Evolutionary conservation across 2,797 vertebrate genomes (phyloP).

Genomic region (Sciurus carolinensis): DNA sequence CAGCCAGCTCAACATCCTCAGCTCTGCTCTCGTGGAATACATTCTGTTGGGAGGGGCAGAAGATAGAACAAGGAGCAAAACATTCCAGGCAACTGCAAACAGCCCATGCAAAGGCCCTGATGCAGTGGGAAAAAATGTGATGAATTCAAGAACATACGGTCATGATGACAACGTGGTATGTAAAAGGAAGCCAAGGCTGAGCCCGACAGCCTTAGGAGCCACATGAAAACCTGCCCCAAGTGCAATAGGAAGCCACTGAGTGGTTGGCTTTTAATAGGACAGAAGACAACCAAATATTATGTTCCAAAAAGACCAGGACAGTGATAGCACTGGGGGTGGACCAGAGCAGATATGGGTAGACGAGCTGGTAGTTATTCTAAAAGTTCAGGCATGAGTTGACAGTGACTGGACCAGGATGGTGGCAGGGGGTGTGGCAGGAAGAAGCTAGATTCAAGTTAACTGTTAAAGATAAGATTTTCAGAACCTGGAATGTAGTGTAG

Average conservation of each 20-base stretch:
- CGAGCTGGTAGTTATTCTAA: accelerated
- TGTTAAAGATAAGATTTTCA: not conserved
- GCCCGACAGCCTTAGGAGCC: not conserved
- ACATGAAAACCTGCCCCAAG: not conserved
- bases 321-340: not conserved
- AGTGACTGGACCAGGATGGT: not conserved
- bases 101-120: not conserved
- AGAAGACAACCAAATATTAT: not conserved
- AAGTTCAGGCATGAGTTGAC: not conserved
- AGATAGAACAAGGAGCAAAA: not conserved
- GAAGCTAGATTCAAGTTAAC: not conserved
- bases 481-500: not conserved
- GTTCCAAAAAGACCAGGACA: not conserved
- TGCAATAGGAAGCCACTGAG: not conserved
- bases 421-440: not conserved
- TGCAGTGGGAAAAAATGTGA: not conserved
- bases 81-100: not conserved
- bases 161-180: not conserved
- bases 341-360: not conserved
- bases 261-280: not conserved
- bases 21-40: not conserved
- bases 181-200: not conserved
- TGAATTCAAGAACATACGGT: not conserved
- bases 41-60: not conserved
- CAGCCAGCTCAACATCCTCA: not conserved